Evolutionary conservation across 2,888 invertebrate species (phyloP).

Genomic region (Tipula lateralis): DNA sequence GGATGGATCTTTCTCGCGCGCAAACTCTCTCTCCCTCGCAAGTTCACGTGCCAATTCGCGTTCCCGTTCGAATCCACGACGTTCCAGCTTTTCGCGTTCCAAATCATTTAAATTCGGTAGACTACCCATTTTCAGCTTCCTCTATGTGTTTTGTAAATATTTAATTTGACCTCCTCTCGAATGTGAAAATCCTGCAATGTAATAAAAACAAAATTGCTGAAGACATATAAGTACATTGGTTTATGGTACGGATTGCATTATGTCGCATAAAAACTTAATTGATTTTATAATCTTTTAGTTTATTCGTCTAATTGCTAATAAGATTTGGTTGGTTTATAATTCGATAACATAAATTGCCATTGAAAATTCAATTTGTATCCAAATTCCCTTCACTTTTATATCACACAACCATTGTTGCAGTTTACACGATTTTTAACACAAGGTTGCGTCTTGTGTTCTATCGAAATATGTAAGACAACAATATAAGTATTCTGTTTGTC

Average conservation of each 20-base stretch:
- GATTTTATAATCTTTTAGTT: not conserved
- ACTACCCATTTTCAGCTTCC: conserved; percentile 54
- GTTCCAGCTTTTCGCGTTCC: conserved; percentile 42
- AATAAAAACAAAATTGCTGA: not conserved
- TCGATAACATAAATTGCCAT: not conserved
- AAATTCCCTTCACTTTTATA: not conserved
- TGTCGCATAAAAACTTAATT: not conserved
- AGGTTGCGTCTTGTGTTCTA: not conserved
- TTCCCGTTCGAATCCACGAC: conserved; percentile 46
- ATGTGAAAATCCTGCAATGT: not conserved
- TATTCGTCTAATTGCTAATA: not conserved
- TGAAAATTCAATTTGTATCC: not conserved
- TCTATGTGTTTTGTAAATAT: not conserved
- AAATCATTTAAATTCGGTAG: conserved; percentile 62
- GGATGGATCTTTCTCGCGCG: conserved; percentile 36
- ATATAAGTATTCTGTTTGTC: not conserved
- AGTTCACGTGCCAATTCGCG: conserved; percentile 39
- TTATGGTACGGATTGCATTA: not conserved
- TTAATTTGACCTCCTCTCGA: not conserved
- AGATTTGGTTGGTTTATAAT: not conserved
- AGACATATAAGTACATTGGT: not conserved
- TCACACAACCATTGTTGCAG: not conserved
- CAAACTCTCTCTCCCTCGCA: conserved; percentile 39
- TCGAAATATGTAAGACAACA: not conserved
- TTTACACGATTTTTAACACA: not conserved